Base-by-base conservation (phyloP, 2,797 vertebrate genomes). In the Macrochelys suwanniensis region DNA sequence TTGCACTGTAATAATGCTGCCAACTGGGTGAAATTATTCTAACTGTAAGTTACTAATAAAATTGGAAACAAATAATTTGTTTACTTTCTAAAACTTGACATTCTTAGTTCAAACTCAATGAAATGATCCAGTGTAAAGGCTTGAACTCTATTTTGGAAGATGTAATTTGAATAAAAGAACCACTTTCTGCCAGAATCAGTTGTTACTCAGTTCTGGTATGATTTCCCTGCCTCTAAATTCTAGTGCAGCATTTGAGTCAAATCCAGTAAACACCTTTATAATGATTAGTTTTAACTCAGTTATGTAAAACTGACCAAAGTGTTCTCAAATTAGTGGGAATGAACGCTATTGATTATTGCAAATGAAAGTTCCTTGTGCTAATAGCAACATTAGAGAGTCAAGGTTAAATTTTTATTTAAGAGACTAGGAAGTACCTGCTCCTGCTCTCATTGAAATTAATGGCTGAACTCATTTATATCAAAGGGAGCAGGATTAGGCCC, bases 401-500 rank as follows among this genome's bases (percentile, higher is more conserved):
- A 26, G 37, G 83, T 93, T 93, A 87, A 19, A 50, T 83, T 84
- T 68, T 91, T 89, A 94, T 57, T n/a, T n/a, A n/a, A n/a, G 16
- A 42, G 26, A 42, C 53, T 4, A 31, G 79, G 19, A 37, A 68
- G 61, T 19, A 13, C 68, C 85, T 80, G 76, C 51, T 94, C n/a
- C 65, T 89, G 26, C 77, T 90, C 42, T 93, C 71, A 85, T 76
- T 54, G 89, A 85, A 95, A 85, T 79, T 31, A 71, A 89, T 95
- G 95, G 71, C 7, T 33, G 83, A 83, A 12, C 61, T 80, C 11
- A 57, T 90, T 93, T 25, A 82, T 94, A 94, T 96, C 37, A 59
- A 82, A 88, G 79, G 90, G 83, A 88, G 76, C 42, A 84, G 2
- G 68, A 92, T 94, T 92, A 94, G n/a, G 92, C 93, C 87, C 88